Percentiles rank a stretch among this genome's conserved stretches.
phyloP scores from a whole-genome alignment of 2,113 vertebrate species.

The Pelmatolapia mariae region DNA sequence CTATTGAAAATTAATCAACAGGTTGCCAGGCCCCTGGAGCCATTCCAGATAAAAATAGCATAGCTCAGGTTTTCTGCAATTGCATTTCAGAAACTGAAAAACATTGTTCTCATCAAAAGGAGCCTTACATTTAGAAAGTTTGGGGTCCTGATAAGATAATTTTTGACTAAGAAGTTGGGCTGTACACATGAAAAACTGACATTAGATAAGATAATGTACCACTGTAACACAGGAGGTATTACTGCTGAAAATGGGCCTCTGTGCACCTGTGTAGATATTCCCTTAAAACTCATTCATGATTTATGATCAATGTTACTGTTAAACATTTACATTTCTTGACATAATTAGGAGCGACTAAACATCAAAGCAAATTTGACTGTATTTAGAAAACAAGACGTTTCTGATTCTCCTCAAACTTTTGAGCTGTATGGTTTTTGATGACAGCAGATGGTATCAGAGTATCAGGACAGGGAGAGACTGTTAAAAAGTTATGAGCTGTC shows the following conservation, averaged over 20 bases:
- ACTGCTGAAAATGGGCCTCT: not conserved
- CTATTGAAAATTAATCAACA: not conserved
- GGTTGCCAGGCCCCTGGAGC: not conserved
- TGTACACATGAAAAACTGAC: rapidly evolving
- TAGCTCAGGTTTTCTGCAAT: not conserved
- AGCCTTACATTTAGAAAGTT: not conserved
- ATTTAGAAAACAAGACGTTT: not conserved
- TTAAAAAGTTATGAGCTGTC: not conserved
- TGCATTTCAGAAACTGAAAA: not conserved
- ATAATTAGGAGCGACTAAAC: not conserved
- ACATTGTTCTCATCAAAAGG: not conserved
- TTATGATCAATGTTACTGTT: not conserved
- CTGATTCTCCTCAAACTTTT: not conserved
- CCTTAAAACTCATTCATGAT: not conserved
- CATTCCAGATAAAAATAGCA: not conserved
- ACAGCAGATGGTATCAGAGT: not conserved
- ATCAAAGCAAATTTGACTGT: not conserved
- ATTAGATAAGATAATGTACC: not conserved
- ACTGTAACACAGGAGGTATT: not conserved
- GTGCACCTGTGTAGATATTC: not conserved
- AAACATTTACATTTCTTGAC: not conserved
- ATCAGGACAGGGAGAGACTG: not conserved
- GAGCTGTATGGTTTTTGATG: not conserved
- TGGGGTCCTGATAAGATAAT: not conserved
- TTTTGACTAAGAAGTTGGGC: not conserved